These are phyloP conservation scores for Lagenorhynchus albirostris DNA, from an alignment of 2,113 vertebrate genomes.

Conservation along the genomic window DNA sequence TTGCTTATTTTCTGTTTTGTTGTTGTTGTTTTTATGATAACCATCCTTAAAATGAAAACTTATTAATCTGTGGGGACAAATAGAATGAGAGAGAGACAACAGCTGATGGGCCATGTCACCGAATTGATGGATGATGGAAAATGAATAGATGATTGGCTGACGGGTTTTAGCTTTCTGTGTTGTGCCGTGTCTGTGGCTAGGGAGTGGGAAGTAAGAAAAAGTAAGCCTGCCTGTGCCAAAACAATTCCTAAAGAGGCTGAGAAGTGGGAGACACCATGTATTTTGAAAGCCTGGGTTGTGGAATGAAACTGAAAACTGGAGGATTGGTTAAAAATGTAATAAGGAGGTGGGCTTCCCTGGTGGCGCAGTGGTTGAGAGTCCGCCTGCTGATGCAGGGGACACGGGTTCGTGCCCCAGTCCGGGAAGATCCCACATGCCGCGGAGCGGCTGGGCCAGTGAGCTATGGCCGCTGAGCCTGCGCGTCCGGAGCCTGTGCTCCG, in stretches of 20 bases:
- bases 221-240: background rate
- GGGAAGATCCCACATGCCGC: too few species aligned
- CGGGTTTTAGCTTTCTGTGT: background rate
- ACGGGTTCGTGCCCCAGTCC: too few species aligned
- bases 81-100: background rate
- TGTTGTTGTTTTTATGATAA: background rate
- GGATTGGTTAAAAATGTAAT: background rate
- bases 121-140: background rate
- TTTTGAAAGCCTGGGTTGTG: background rate
- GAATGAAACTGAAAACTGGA: background rate
- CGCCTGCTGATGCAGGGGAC: too few species aligned
- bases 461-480: too few species aligned
- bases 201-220: background rate
- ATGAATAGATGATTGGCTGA: background rate
- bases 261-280: background rate
- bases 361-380: too few species aligned
- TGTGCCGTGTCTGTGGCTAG: background rate
- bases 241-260: background rate
- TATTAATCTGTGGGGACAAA: background rate
- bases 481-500: too few species aligned
- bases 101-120: background rate
- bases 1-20: background rate
- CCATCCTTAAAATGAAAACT: background rate
- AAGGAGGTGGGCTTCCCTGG: background rate
- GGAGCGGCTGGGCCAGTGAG: too few species aligned